A percentile compares a stretch with the other conserved stretches of the same genome.
Evolutionary conservation across 2,113 vertebrate genomes (phyloP).

Genomic region (Dromaius novaehollandiae): DNA sequence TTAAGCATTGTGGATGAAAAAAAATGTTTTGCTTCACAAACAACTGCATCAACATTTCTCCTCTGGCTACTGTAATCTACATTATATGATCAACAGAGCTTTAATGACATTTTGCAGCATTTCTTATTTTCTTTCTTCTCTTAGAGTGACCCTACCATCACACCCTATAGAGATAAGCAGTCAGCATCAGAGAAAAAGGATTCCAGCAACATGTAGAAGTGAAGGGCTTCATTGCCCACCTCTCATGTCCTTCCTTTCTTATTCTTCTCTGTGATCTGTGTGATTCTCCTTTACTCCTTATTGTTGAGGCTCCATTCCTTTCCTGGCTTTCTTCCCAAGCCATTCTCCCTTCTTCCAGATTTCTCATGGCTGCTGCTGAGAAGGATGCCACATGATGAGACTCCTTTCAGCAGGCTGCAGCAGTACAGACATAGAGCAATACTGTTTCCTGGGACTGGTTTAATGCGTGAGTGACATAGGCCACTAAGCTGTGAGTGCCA

Average conservation of each 20-base stretch:
- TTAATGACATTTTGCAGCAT: not conserved
- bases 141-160: not conserved
- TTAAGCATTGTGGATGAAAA: not conserved
- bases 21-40: not conserved
- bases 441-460: slow-evolving; percentile 2
- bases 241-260: not conserved
- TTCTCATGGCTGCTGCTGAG: not conserved
- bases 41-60: not conserved
- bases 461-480: not conserved
- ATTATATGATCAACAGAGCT: slow-evolving; percentile 8
- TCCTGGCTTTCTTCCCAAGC: not conserved
- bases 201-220: not conserved
- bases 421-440: not conserved
- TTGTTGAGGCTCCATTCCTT: not conserved
- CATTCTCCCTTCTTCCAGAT: not conserved
- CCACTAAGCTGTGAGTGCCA: not conserved
- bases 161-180: not conserved
- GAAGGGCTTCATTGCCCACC: not conserved
- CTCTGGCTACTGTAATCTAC: not conserved
- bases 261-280: not conserved
- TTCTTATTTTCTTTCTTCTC: not conserved
- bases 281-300: not conserved
- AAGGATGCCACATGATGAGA: not conserved
- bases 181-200: not conserved
- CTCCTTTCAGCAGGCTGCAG: not conserved